Conservation (phyloP, 2,888 invertebrate genomes). For the Trisateles emortualis region DNA sequence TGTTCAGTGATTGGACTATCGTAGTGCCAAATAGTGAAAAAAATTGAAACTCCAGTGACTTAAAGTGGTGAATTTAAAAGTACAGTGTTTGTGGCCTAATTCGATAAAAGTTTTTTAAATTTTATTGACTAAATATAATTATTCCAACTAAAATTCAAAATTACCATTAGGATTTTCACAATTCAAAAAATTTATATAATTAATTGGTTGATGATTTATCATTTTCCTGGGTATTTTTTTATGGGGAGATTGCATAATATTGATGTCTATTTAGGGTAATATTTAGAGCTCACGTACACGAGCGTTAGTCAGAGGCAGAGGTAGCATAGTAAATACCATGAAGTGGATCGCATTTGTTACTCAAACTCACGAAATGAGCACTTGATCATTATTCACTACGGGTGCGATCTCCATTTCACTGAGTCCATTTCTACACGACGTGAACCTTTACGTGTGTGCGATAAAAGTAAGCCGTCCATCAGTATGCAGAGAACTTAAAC, state of each 20-base stretch:
- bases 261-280: not conserved
- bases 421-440: constrained; percentile 53
- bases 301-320: not conserved
- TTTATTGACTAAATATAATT: too few relatives aligned
- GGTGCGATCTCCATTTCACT: constrained; percentile 59
- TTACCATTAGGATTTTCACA: not conserved
- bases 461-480: constrained; percentile 55
- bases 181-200: too few relatives aligned
- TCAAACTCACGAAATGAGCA: constrained; percentile 43
- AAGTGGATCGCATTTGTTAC: constrained; percentile 40
- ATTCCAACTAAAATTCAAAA: not conserved
- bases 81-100: constrained; percentile 16
- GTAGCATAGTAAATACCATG: constrained; percentile 10
- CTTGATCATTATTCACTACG: constrained; percentile 62
- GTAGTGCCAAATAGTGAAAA: constrained; percentile 64
- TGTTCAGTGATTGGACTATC: constrained; percentile 63
- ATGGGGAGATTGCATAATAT: too few relatives aligned
- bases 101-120: constrained; percentile 8
- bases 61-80: constrained; percentile 41
- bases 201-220: not conserved
- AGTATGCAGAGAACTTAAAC: constrained; percentile 53
- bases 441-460: constrained; percentile 33
- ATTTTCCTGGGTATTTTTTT: not conserved
- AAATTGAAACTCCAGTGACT: constrained; percentile 35
- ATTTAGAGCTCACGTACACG: not conserved